Evolutionary conservation across 2,797 vertebrate genomes (phyloP).

Genomic region (Lindbergichthys nudifrons): DNA sequence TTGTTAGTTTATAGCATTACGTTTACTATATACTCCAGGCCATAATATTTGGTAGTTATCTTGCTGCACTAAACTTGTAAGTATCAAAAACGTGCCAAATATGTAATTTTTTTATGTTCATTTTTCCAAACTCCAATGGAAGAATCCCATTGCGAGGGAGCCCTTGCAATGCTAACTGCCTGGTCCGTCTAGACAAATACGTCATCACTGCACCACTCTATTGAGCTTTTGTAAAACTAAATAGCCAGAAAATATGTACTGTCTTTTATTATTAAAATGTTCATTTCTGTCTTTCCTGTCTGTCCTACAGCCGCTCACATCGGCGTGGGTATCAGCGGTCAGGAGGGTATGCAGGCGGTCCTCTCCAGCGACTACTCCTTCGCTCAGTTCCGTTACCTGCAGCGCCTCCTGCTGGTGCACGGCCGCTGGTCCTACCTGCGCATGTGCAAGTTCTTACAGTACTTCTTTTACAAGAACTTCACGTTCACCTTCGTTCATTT

Average conservation of each 20-base stretch:
- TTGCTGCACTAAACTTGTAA: too few relatives aligned
- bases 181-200: too few relatives aligned
- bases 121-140: too few relatives aligned
- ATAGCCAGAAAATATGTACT: not conserved
- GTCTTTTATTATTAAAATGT: not conserved
- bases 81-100: too few relatives aligned
- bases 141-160: too few relatives aligned
- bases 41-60: too few relatives aligned
- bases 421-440: slow-evolving; percentile 97
- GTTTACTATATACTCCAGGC: too few relatives aligned
- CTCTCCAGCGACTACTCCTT: slow-evolving; percentile 94
- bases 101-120: too few relatives aligned
- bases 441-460: slow-evolving; percentile 96
- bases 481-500: slow-evolving; percentile 95
- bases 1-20: too few relatives aligned
- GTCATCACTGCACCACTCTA: too few relatives aligned
- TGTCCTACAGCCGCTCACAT: slow-evolving; percentile 90
- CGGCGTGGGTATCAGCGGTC: slow-evolving; percentile 93
- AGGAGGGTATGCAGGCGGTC: slow-evolving; percentile 96
- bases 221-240: not conserved
- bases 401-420: slow-evolving; percentile 94
- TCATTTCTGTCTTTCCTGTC: not conserved
- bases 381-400: slow-evolving; percentile 94
- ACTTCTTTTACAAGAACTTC: slow-evolving; percentile 99
- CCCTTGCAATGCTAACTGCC: too few relatives aligned